Conservation (phyloP, 2,888 invertebrate genomes). For the Microplitis deprimator region DNA sequence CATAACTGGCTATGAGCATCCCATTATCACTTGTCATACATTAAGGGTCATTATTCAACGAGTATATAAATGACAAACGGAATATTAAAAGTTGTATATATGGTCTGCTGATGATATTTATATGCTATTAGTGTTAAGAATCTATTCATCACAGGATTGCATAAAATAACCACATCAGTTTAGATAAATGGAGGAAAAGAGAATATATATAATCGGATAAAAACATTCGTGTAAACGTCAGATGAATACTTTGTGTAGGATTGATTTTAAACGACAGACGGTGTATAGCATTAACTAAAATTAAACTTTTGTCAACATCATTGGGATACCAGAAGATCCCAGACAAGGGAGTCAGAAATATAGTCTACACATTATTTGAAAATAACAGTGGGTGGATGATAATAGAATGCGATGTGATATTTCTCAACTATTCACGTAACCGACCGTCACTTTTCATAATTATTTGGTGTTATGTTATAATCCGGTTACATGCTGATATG, state of each 20-base stretch:
- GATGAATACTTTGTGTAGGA: conserved; percentile 24
- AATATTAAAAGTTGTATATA: not conserved
- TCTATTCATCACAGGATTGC: not conserved
- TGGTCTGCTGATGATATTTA: not conserved
- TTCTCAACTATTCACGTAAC: no score
- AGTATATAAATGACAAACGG: not conserved
- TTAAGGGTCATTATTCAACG: not conserved
- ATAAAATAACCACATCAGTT: not conserved
- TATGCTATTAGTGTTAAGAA: no score
- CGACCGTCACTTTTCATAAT: no score
- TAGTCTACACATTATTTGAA: conserved; percentile 23
- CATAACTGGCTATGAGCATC: not conserved
- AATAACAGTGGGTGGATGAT: conserved; percentile 33
- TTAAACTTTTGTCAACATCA: conserved; percentile 40
- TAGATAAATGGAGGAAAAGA: no score
- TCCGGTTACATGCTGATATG: no score
- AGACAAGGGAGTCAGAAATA: conserved; percentile 19
- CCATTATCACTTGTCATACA: conserved; percentile 5
- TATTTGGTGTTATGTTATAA: no score
- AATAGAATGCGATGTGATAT: conserved; percentile 17
- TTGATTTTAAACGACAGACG: conserved; percentile 23
- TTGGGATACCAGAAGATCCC: not conserved
- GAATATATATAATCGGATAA: not conserved
- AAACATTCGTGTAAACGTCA: conserved; percentile 26
- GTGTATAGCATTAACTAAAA: conserved; percentile 20